Evolutionary conservation across 2,797 vertebrate genomes (phyloP).

Genomic region (Pterois miles): DNA sequence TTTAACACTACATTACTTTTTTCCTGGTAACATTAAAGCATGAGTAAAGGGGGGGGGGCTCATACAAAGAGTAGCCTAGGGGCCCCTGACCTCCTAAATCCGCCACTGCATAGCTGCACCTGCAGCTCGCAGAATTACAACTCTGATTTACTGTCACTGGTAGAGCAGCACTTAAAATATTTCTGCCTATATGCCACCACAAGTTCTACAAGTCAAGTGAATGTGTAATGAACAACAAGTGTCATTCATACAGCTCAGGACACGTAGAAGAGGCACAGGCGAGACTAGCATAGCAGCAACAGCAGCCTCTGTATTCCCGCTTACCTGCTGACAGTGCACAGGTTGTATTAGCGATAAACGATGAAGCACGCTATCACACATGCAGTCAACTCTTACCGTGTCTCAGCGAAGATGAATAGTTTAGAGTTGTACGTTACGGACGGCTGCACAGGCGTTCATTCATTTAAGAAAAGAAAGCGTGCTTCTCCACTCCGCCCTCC

Average conservation of each 20-base stretch:
- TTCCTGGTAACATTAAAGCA: too few species aligned
- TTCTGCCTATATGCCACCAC: not conserved
- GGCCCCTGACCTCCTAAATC: too few species aligned
- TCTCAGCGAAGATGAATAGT: conserved; percentile 7
- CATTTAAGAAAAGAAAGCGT: conserved; percentile 70
- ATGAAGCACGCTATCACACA: fast-evolving
- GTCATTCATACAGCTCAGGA: not conserved
- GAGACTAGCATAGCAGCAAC: not conserved
- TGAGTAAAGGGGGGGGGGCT: too few species aligned
- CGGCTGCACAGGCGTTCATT: conserved; percentile 45
- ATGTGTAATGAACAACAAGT: not conserved
- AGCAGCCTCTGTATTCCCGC: not conserved
- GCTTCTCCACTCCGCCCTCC: conserved; percentile 81
- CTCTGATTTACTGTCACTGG: not conserved
- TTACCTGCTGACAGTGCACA: not conserved
- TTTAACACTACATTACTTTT: too few species aligned
- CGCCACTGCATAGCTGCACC: not conserved
- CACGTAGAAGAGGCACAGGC: not conserved
- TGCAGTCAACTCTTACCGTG: conserved; percentile 44
- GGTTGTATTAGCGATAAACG: fast-evolving
- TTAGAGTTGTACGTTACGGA: conserved; percentile 68
- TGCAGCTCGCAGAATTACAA: not conserved
- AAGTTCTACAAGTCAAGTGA: not conserved
- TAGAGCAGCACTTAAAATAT: fast-evolving
- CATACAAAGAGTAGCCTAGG: not conserved